These are phyloP conservation scores for Eledona agricola DNA, from an alignment of 2,888 invertebrate species.

Conservation along the genomic window DNA sequence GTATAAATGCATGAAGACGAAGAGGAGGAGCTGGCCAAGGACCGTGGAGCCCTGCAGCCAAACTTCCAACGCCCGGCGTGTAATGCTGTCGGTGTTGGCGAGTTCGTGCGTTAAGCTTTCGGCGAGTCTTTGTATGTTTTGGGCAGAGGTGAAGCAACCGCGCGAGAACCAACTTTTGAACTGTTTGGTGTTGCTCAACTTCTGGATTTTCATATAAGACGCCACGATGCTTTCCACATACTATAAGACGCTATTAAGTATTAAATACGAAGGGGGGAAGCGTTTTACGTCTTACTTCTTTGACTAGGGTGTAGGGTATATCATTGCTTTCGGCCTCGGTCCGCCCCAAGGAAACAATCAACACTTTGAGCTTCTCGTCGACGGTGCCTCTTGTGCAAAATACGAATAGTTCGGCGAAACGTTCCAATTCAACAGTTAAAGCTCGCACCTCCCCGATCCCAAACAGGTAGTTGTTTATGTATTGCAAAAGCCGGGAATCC, in stretches of 20 bases:
- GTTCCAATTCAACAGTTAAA: constrained; percentile 68
- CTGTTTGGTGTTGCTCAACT: constrained; percentile 65
- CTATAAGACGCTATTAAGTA: constrained; percentile 58
- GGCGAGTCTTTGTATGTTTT: constrained; percentile 68
- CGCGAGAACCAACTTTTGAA: constrained; percentile 69
- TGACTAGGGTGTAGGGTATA: constrained; percentile 69
- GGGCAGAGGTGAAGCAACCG: constrained; percentile 67
- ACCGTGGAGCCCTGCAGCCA: constrained; percentile 64
- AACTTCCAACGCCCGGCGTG: constrained; percentile 60
- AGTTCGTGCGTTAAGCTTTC: constrained; percentile 67
- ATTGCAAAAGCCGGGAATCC: constrained; percentile 73
- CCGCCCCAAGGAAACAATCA: constrained; percentile 69
- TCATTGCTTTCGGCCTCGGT: constrained; percentile 65
- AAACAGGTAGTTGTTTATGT: constrained; percentile 74
- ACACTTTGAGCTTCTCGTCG: constrained; percentile 70
- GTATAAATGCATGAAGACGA: constrained; percentile 66
- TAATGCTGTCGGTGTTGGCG: constrained; percentile 59
- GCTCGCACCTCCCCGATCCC: constrained; percentile 66
- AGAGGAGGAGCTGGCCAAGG: constrained; percentile 64
- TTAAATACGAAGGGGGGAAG: not conserved
- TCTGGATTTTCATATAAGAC: constrained; percentile 76
- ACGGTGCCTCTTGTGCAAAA: constrained; percentile 74
- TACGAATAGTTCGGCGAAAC: constrained; percentile 75
- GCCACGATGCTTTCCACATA: constrained; percentile 81
- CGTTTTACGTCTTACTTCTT: constrained; percentile 65